A percentile compares a stretch with the other conserved stretches of the same genome.
Evolutionary conservation across 2,113 vertebrate species (phyloP).

Genomic region (Thunnus maccoyii): DNA sequence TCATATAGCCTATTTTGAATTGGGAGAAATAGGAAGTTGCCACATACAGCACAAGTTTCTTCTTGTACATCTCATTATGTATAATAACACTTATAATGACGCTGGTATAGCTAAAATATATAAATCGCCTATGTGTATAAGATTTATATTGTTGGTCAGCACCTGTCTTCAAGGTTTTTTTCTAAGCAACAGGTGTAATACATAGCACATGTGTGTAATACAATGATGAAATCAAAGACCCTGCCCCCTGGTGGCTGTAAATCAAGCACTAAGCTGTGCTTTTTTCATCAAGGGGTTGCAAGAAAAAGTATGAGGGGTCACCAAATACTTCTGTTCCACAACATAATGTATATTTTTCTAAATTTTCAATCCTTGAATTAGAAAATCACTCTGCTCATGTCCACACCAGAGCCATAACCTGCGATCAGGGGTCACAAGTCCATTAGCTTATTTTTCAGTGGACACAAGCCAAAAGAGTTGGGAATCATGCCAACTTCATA

Average conservation of each 20-base stretch:
- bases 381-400: neutral
- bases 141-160: too few species aligned
- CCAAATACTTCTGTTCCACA: neutral
- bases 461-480: too few species aligned
- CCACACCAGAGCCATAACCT: too few species aligned
- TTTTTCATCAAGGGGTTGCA: too few species aligned
- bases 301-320: neutral
- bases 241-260: constrained; percentile 53
- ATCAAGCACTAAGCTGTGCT: neutral
- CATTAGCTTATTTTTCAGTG: too few species aligned
- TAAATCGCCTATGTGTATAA: too few species aligned
- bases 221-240: neutral
- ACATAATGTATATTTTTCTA: too few species aligned
- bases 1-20: neutral
- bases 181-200: neutral
- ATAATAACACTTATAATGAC: neutral
- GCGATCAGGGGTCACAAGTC: too few species aligned
- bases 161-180: neutral
- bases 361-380: neutral
- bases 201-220: neutral
- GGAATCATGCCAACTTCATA: neutral
- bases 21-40: too few species aligned
- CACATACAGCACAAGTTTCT: neutral
- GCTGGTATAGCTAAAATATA: neutral
- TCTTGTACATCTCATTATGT: neutral